Percentiles rank a stretch among this genome's conserved stretches.
These are phyloP conservation scores for Trematocara zebra DNA, from an alignment of 2,113 vertebrate species.

Conservation along the genomic window DNA sequence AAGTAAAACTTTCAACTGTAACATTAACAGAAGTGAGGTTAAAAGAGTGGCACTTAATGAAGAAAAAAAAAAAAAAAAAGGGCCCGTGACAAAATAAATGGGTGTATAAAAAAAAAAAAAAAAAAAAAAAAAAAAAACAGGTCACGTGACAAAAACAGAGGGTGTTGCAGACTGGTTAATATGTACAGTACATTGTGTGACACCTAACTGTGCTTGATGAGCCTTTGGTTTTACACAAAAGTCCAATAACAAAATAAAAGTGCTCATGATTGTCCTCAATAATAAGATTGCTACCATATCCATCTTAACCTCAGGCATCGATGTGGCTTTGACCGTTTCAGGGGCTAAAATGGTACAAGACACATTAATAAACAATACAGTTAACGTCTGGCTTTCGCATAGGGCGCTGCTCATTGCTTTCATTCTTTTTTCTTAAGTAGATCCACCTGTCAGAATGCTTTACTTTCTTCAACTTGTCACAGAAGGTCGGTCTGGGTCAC, in stretches of 20 bases:
- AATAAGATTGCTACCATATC: slow-evolving; percentile 23
- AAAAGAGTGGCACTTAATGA: slow-evolving; percentile 34
- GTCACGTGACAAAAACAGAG: slow-evolving; percentile 9
- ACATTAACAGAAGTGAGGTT: slow-evolving; percentile 14
- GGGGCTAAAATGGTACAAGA: slow-evolving; percentile 17
- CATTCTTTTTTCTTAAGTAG: not conserved
- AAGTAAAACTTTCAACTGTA: not conserved
- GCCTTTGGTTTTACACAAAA: slow-evolving; percentile 29
- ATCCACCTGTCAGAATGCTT: slow-evolving; percentile 8
- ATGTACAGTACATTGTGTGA: slow-evolving; percentile 32
- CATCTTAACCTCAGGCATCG: not conserved
- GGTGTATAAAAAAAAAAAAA: too few species aligned
- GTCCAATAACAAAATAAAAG: slow-evolving; percentile 29
- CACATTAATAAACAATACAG: slow-evolving; percentile 43
- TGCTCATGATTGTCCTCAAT: slow-evolving; percentile 54
- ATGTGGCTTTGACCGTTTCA: slow-evolving; percentile 12
- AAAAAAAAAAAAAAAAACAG: not conserved
- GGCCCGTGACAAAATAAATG: slow-evolving; percentile 9
- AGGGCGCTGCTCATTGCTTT: not conserved
- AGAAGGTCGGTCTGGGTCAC: slow-evolving; percentile 17
- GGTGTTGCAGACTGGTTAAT: slow-evolving; percentile 1
- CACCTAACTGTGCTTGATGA: slow-evolving; percentile 6
- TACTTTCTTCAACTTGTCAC: slow-evolving; percentile 10
- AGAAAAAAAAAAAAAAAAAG: not conserved
- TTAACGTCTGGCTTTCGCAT: not conserved